Percentiles rank a stretch among this genome's conserved stretches.
phyloP scores from a whole-genome alignment of 2,797 vertebrate genomes.

The Prionace glauca region DNA sequence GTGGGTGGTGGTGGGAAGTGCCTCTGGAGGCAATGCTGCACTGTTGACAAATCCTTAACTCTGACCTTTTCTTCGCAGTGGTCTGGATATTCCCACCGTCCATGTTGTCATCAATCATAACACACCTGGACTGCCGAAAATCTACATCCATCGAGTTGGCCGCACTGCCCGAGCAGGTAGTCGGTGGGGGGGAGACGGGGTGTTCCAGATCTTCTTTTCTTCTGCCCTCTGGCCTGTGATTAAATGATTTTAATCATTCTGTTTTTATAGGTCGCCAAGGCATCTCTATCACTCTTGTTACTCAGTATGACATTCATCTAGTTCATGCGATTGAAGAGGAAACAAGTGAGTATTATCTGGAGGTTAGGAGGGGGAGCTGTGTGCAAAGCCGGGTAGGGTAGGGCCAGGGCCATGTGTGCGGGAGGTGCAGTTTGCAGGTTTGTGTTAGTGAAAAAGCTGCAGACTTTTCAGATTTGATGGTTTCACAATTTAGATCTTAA shows the following conservation, averaged over 20 bases:
- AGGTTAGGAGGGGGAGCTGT: background rate
- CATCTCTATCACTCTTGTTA: slow-evolving; percentile 83
- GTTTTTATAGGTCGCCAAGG: slow-evolving; percentile 71
- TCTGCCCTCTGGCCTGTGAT: no score
- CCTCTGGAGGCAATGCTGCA: background rate
- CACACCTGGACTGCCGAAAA: slow-evolving; percentile 87
- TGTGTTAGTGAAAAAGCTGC: background rate
- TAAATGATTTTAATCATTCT: background rate
- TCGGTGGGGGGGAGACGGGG: fast-evolving
- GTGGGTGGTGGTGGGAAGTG: background rate
- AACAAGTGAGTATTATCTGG: slow-evolving; percentile 64
- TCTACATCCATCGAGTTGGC: slow-evolving; percentile 91
- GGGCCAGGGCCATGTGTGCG: background rate
- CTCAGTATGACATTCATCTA: slow-evolving; percentile 94
- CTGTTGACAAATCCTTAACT: background rate
- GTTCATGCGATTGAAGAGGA: slow-evolving; percentile 80
- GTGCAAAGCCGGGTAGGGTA: background rate
- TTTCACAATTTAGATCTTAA: background rate
- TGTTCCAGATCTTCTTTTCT: fast-evolving
- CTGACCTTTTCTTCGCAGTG: slow-evolving; percentile 55
- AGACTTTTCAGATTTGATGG: background rate
- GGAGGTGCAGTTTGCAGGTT: background rate
- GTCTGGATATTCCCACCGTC: slow-evolving; percentile 88
- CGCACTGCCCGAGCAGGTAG: slow-evolving; percentile 89
- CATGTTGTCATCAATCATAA: slow-evolving; percentile 96